Percentiles rank a stretch among this genome's conserved stretches.
Evolutionary conservation across 92 coral and sea anemone genomes (phyloP).

Genomic region (Chrysogorgia sp.): DNA sequence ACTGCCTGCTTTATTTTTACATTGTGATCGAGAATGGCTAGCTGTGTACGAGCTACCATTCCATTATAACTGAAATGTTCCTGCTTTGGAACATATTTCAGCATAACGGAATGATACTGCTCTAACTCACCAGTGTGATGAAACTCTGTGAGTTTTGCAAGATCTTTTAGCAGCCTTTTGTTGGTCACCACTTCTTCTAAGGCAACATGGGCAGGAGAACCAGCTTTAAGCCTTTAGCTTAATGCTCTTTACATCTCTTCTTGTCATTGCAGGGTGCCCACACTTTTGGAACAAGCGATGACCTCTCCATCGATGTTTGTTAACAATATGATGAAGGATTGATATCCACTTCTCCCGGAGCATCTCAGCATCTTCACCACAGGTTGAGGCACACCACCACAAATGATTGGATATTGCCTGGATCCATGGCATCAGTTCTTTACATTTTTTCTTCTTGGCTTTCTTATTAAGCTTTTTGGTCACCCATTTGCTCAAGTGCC

Average conservation of each 20-base stretch:
- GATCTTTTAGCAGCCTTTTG: slow-evolving; percentile 56
- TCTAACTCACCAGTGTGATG: slow-evolving; percentile 64
- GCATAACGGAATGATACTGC: slow-evolving; percentile 64
- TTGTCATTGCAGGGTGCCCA: slow-evolving; percentile 43
- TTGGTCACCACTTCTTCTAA: slow-evolving; percentile 60
- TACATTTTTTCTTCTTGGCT: slow-evolving; percentile 47
- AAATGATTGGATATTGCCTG: slow-evolving; percentile 63
- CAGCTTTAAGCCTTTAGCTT: slow-evolving; percentile 58
- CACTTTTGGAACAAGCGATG: slow-evolving; percentile 51
- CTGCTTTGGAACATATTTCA: slow-evolving; percentile 63
- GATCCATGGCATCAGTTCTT: slow-evolving; percentile 55
- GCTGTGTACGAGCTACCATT: slow-evolving; percentile 59
- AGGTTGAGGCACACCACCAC: slow-evolving; percentile 71
- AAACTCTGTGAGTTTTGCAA: slow-evolving; percentile 61
- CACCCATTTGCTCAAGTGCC: slow-evolving; percentile 21
- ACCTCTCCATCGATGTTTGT: slow-evolving; percentile 54
- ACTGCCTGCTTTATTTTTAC: too few relatives aligned
- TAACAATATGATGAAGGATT: slow-evolving; percentile 3
- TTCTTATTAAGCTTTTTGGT: slow-evolving; percentile 44
- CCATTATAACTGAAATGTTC: slow-evolving; percentile 58
- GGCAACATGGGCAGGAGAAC: slow-evolving; percentile 52
- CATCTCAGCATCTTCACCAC: slow-evolving; percentile 53
- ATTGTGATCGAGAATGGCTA: slow-evolving; percentile 69
- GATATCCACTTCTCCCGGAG: slow-evolving; percentile 21
- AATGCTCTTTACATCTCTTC: slow-evolving; percentile 37